Evolutionary conservation across 2,888 invertebrate species (phyloP), one percentile per base, ranked within the genome.

Genomic region (Dicycla oo): DNA sequence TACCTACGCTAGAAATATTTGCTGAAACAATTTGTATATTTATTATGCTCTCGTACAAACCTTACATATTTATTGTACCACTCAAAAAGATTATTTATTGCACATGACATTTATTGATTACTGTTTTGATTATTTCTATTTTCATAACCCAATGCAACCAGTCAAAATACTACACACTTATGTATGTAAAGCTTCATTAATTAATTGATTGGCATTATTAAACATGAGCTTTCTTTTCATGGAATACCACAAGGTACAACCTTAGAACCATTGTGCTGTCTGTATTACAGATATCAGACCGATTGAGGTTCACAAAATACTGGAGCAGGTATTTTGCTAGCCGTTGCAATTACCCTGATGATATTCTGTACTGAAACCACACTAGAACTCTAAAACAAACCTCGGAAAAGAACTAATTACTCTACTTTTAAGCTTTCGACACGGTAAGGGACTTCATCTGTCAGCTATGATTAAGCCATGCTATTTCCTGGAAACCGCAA

Each of bases 401-500:
- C 7, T 0, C 0, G 20, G 11, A n/a, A 69, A 60, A 58, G 0
- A n/a, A 60, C 7, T n/a, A n/a, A 49, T 54, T 60, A 47, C 45
- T 68, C 20, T 69, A 54, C 47, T 77, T 69, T 34, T 49, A 54
- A 56, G 47, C 56, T 40, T 71, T 62, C 45, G 60, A 62, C 45
- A 62, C 23, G 38, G 30, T 23, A 57, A 23, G 10, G 34, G 38
- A 62, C 30, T 57, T 53, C 18, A 62, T 71, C 23, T n/a, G 51
- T 23, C 30, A 51, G 20, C 61, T 40, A 23, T 53, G 23, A 78
- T 63, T 78, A 78, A 78, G 57, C 23, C 43, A 34, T n/a, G 30
- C 20, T 40, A 3, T 26, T 72, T 15, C 34, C 13, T 7, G 43
- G 40, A 23, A 40, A 11, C 47, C n/a, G 10, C 49, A 47, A n/a